Conservation (phyloP, 2,888 invertebrate genomes). For the Drosophila neotestacea region DNA sequence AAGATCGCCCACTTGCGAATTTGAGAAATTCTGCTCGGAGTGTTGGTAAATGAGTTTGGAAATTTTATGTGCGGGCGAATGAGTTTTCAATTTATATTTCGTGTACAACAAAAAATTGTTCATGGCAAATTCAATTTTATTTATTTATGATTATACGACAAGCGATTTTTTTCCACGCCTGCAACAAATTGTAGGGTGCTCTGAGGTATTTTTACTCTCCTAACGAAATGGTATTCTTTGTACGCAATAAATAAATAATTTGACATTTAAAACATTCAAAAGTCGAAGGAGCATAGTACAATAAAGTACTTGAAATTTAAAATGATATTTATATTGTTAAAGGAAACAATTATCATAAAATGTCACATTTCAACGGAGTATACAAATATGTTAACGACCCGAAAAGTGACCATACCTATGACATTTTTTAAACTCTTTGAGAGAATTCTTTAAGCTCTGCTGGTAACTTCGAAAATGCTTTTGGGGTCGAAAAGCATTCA, state of each 20-base stretch:
- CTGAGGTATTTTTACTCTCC: constrained; percentile 16
- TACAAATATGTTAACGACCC: background rate
- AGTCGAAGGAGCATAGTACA: background rate
- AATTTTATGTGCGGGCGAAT: constrained; percentile 75
- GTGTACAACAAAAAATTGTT: constrained; percentile 50
- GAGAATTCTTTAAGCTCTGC: background rate
- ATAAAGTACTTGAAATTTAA: background rate
- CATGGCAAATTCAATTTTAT: constrained; percentile 75
- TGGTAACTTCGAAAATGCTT: background rate
- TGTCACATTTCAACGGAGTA: background rate
- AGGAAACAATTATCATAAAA: background rate
- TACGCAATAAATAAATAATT: constrained; percentile 6
- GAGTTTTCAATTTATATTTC: constrained; percentile 80
- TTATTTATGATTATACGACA: constrained; percentile 78
- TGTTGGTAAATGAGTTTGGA: constrained; percentile 76
- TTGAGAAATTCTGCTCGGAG: constrained; percentile 70
- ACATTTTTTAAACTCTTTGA: background rate
- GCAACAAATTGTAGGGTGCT: constrained; percentile 13
- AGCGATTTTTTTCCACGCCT: constrained; percentile 56
- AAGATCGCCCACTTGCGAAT: constrained; percentile 63
- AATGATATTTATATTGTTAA: background rate
- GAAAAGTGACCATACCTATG: background rate
- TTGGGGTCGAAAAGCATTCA: constrained; percentile 20
- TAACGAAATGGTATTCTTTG: background rate
- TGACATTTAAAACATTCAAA: constrained; percentile 1